Evolutionary conservation across 2,113 vertebrate genomes (phyloP).

Genomic region (Nyctereutes procyonoides): DNA sequence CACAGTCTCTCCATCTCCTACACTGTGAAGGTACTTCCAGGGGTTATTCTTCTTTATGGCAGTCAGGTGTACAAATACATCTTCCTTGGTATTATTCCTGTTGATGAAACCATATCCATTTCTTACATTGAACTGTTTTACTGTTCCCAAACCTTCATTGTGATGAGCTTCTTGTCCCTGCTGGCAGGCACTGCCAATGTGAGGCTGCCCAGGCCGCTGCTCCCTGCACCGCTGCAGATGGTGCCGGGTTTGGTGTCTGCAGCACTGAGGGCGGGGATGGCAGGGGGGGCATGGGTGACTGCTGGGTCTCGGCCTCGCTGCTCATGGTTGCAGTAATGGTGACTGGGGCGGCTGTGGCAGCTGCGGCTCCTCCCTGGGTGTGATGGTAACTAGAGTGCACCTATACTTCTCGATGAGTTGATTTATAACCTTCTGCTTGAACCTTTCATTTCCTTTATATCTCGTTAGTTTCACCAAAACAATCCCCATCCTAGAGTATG

Average conservation of each 20-base stretch:
- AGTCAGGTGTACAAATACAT: not conserved
- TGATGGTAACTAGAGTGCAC: constrained; percentile 88
- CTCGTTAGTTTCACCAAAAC: constrained; percentile 30
- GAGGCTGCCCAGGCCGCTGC: not conserved
- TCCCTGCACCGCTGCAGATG: too few relatives aligned
- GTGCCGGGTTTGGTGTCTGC: not conserved
- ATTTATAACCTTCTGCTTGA: not conserved
- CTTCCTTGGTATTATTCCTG: not conserved
- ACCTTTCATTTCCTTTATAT: not conserved
- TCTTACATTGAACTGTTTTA: not conserved
- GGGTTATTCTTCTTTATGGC: not conserved
- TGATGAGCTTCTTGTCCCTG: not conserved
- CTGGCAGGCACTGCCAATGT: fast-evolving
- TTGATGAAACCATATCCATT: not conserved
- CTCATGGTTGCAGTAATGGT: too few relatives aligned
- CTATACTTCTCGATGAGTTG: not conserved
- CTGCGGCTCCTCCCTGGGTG: constrained; percentile 83
- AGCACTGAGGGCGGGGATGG: too few relatives aligned
- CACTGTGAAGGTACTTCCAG: too few relatives aligned
- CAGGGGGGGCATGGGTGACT: constrained; percentile 47
- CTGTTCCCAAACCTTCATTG: too few relatives aligned
- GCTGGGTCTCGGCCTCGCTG: not conserved
- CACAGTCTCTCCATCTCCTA: too few relatives aligned
- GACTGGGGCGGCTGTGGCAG: not conserved
- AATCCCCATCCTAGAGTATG: not conserved